Evolutionary conservation across 2,113 vertebrate genomes (phyloP), one percentile per base, ranked within the genome.

Genomic region (Callipepla californica): DNA sequence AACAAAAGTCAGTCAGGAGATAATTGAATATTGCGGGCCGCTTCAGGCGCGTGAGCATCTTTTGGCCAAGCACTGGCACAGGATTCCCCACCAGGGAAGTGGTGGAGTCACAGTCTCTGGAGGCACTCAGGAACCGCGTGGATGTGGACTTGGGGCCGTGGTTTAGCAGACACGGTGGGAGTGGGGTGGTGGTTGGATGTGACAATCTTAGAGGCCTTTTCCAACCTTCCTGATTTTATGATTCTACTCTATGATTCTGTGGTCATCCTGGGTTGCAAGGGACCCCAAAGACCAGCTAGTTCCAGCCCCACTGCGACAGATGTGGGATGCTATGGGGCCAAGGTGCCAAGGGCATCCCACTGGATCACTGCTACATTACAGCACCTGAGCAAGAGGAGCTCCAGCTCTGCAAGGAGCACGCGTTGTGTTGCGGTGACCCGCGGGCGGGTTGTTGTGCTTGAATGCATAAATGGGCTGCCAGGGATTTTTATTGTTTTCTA

Each of bases 361-460:
- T 2, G 25, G 59, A 53, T 45, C 79, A 73, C 19, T 9, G 73
- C 45, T 2, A 0, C 6, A 0, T 7, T 7, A 4, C 63, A 2
- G 61, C 61, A 62, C 61, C 36, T 7, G 25, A 16, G 36, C 28
- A 2, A 32, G 12, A 2, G 3, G 10, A 7, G 55, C 80, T 7
- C 17, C 17, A n/a, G 55, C 55, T 1, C 11, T 4, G n/a, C 34
- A 6, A 12, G 63, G 75, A 25, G 6, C 15, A 45, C 13, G 1
- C 12, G 3, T 20, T 26, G 57, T 9, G 1, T 6, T 28, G 57
- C 68, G 18, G 74, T 44, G 13, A 42, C 57, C 50, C 0, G 0
- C 21, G 47, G 5, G 11, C 8, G 4, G 6, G 30, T 78, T 26
- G 3, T 0, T 48, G 47, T 16, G 12, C 50, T 19, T 34, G 44